These are phyloP conservation scores for Hydrochoerus hydrochaeris DNA, from an alignment of 2,113 vertebrate species.

Conservation along the genomic window DNA sequence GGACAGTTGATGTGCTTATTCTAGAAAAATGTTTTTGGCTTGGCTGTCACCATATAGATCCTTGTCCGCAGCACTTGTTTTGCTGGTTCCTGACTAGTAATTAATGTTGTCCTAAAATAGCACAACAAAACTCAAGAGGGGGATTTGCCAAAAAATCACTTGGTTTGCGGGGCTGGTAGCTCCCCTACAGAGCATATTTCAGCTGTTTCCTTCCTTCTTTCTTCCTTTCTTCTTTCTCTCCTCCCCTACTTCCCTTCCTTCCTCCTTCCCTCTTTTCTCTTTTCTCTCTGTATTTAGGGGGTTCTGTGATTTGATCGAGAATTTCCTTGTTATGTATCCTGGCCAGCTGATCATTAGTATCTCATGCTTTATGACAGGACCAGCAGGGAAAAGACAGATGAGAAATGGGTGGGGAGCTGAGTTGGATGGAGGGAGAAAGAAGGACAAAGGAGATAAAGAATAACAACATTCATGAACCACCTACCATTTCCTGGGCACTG, in stretches of 20 bases:
- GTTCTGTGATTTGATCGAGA: constrained; percentile 44
- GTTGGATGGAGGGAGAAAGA: neutral
- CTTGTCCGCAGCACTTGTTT: constrained; percentile 31
- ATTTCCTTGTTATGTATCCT: neutral
- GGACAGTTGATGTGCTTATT: constrained; percentile 49
- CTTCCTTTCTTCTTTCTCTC: too few species aligned
- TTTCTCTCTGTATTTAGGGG: neutral
- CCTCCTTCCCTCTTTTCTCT: neutral
- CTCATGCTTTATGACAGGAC: neutral
- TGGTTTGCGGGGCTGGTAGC: neutral
- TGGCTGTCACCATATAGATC: constrained; percentile 57
- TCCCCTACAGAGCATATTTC: neutral
- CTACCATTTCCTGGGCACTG: neutral
- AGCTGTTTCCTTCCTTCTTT: neutral
- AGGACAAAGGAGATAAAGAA: neutral
- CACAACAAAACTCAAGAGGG: constrained; percentile 36
- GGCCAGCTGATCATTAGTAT: neutral
- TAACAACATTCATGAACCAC: neutral
- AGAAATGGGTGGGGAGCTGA: neutral
- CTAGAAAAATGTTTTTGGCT: constrained; percentile 62
- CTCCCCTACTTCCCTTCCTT: neutral
- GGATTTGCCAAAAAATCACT: constrained; percentile 63
- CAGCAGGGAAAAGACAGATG: neutral
- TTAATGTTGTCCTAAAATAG: constrained; percentile 70
- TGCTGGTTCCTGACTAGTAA: constrained; percentile 67